Evolutionary conservation across 2,113 vertebrate species (phyloP).

Genomic region (Charina bottae): DNA sequence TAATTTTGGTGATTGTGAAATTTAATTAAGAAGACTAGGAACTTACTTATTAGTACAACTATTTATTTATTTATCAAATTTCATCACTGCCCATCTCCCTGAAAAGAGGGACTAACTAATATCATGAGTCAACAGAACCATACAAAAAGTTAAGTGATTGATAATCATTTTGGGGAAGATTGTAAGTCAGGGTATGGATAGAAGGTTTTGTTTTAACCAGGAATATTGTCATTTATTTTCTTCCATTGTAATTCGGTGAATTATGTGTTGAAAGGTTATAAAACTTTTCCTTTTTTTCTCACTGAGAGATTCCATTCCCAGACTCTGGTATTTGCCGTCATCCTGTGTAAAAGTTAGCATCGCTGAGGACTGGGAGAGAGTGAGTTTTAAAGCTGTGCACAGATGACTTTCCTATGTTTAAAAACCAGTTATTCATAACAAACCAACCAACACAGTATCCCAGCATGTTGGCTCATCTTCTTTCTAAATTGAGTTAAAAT

Average conservation of each 20-base stretch:
- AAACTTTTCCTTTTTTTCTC: background rate
- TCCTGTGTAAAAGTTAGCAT: background rate
- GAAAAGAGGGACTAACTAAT: too few relatives aligned
- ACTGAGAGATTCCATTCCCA: background rate
- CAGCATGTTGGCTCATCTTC: background rate
- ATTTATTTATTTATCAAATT: too few relatives aligned
- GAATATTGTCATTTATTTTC: slow-evolving; percentile 11
- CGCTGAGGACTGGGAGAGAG: background rate
- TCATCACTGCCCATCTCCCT: too few relatives aligned
- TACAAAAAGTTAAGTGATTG: background rate
- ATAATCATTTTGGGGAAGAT: background rate
- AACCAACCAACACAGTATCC: background rate
- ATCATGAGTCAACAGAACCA: slow-evolving; percentile 8
- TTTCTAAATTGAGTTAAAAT: background rate
- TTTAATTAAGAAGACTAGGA: slow-evolving; percentile 26
- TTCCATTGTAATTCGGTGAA: slow-evolving; percentile 17
- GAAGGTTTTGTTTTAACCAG: background rate
- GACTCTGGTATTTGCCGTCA: background rate
- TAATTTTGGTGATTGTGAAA: background rate
- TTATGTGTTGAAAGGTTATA: background rate
- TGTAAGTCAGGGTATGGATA: background rate
- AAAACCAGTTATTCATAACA: background rate
- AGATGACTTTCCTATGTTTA: background rate
- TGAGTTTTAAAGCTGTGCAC: background rate
- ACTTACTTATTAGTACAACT: background rate